Evolutionary conservation across 2,797 vertebrate genomes (phyloP).

Genomic region (Pempheris klunzingeri): DNA sequence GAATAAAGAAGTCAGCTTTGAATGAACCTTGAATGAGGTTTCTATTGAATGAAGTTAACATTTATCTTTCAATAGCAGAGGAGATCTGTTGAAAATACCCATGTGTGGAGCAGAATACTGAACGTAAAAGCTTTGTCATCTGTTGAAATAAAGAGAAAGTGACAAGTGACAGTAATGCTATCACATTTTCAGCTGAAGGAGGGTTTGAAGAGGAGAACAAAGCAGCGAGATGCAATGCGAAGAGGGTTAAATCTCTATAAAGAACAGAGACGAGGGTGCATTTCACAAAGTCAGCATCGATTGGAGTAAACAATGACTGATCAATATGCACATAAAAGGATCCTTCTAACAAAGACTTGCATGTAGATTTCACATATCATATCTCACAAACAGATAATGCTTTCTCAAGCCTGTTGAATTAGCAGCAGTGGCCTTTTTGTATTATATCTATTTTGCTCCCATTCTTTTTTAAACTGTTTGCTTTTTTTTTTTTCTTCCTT

Average conservation of each 20-base stretch:
- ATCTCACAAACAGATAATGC: slow-evolving; percentile 45
- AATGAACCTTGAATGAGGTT: slow-evolving; percentile 82
- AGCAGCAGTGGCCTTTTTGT: slow-evolving; percentile 36
- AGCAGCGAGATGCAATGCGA: slow-evolving; percentile 60
- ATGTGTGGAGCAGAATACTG: slow-evolving; percentile 73
- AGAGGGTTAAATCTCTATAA: slow-evolving; percentile 80
- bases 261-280: slow-evolving; percentile 71
- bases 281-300: slow-evolving; percentile 79
- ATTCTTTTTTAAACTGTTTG: neutral
- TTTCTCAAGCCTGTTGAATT: slow-evolving; percentile 70
- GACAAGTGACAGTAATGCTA: slow-evolving; percentile 87
- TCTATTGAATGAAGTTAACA: slow-evolving; percentile 84
- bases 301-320: slow-evolving; percentile 83
- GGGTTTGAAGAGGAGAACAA: slow-evolving; percentile 83
- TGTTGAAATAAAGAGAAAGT: slow-evolving; percentile 86
- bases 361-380: slow-evolving; percentile 76
- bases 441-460: too few species aligned
- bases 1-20: slow-evolving; percentile 83
- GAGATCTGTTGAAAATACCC: slow-evolving; percentile 82
- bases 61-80: slow-evolving; percentile 84
- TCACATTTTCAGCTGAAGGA: slow-evolving; percentile 75
- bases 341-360: slow-evolving; percentile 71
- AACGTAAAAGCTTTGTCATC: slow-evolving; percentile 82
- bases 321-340: slow-evolving; percentile 81
- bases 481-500: slow-evolving; percentile 1